Conservation (phyloP, 2,888 invertebrate genomes). For the Thecocarcelia acutangulata region DNA sequence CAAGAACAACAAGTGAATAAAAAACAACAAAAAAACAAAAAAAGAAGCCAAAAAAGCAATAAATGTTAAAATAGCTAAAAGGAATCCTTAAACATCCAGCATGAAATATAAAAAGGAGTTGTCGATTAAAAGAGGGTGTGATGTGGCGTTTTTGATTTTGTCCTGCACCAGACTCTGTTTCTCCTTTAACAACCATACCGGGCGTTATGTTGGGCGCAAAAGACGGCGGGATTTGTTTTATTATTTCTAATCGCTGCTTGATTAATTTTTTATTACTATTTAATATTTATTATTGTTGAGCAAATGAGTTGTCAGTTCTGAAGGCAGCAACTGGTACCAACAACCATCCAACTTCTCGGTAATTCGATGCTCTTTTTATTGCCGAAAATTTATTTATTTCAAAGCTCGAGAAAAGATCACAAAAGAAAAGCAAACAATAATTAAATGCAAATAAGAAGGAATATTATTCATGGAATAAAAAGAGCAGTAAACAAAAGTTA, state of each 20-base stretch:
- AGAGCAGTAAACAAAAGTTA: slow-evolving; percentile 6
- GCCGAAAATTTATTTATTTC: slow-evolving; percentile 19
- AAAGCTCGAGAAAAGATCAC: background rate
- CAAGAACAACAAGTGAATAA: slow-evolving; percentile 46
- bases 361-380: slow-evolving; percentile 46
- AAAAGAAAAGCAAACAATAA: slow-evolving; percentile 24
- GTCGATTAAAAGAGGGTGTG: background rate
- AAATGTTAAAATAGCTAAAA: slow-evolving; percentile 57
- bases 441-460: slow-evolving; percentile 48
- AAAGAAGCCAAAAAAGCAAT: slow-evolving; percentile 47
- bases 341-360: slow-evolving; percentile 2
- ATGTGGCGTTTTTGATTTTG: background rate
- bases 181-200: slow-evolving; percentile 19
- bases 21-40: slow-evolving; percentile 26
- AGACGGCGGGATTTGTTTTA: slow-evolving; percentile 17
- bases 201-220: slow-evolving; percentile 1
- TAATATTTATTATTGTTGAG: slow-evolving; percentile 57
- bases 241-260: slow-evolving; percentile 72
- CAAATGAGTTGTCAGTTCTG: slow-evolving; percentile 68
- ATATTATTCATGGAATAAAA: slow-evolving; percentile 11
- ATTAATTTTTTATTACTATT: slow-evolving; percentile 73
- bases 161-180: background rate
- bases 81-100: slow-evolving; percentile 15
- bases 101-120: slow-evolving; percentile 5
- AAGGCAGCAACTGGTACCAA: slow-evolving; percentile 8